Evolutionary conservation across 2,888 invertebrate genomes (phyloP), one percentile per base, ranked within the genome.

Genomic region (Caenorhabditis virilis): DNA sequence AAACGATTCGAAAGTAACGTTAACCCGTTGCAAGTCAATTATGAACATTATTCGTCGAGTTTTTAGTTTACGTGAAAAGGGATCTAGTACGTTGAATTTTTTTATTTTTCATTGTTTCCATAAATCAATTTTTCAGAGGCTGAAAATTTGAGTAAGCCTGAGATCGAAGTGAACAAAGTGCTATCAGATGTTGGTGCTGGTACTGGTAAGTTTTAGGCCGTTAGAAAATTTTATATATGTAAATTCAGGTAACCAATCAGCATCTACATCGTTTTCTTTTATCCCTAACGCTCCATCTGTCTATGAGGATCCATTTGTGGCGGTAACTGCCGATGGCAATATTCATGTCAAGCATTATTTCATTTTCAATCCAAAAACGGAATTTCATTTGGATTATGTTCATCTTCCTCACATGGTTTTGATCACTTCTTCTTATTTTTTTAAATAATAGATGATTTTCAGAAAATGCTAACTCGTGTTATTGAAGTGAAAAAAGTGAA

Each of bases 221-320:
- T n/a, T n/a, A n/a, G n/a, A n/a, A n/a, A n/a, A n/a, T n/a, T n/a
- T n/a, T n/a, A n/a, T n/a, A n/a, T n/a, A n/a, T n/a, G n/a, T n/a
- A n/a, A 22, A 42, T 64, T 42, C 51, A 71, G 71, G 54, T 15
- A 67, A 62, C 23, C 62, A 68, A 22, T 45, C 58, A 2, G 59
- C 71, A 15, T 71, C 71, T 9, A 71, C 71, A 7, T 71, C 71
- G 1, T 42, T 42, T 22, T 23, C 22, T 5, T 13, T 42, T 18
- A 15, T 42, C 15, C 38, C 43, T 1, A 49, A 53, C 22, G 53
- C 56, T 18, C 61, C 55, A 13, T 49, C 61, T 9, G 54, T 71
- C 3, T 71, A 71, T 22, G 68, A 71, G 27, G 71, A 71, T 33
- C 62, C 71, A 16, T 71, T 71, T 36, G 65, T 71, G 6, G 68